phyloP scores from a whole-genome alignment of 35 echinoderm and acorn worm genomes.

The Amphiura filiformis region DNA sequence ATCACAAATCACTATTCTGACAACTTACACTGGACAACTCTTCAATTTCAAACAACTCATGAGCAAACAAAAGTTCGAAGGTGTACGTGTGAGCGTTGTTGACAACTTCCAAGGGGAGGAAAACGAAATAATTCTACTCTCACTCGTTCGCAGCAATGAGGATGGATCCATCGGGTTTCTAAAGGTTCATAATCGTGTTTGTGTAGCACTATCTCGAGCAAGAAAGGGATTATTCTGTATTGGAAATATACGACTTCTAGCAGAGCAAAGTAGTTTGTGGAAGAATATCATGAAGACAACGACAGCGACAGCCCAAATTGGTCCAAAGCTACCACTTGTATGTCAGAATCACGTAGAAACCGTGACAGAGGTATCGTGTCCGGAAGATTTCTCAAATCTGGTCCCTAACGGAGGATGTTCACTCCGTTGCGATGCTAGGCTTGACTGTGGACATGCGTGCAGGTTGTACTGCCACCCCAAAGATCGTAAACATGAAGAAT shows the following conservation, averaged over 20 bases:
- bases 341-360: slow-evolving; percentile 69
- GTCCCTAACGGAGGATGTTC: slow-evolving; percentile 74
- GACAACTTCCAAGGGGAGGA: slow-evolving; percentile 95
- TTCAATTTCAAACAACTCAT: slow-evolving; percentile 56
- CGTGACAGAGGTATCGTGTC: slow-evolving; percentile 6
- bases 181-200: slow-evolving; percentile 64
- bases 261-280: slow-evolving; percentile 53
- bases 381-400: slow-evolving; percentile 49
- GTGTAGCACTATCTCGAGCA: slow-evolving; percentile 89
- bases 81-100: slow-evolving; percentile 63
- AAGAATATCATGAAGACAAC: slow-evolving; percentile 39
- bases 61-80: slow-evolving; percentile 51
- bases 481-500: slow-evolving; percentile 49
- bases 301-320: slow-evolving; percentile 1
- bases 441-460: slow-evolving; percentile 81
- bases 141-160: slow-evolving; percentile 84
- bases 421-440: slow-evolving; percentile 40
- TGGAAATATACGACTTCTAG: slow-evolving; percentile 66
- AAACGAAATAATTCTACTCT: slow-evolving; percentile 95
- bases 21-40: slow-evolving; percentile 82
- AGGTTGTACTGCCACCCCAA: slow-evolving; percentile 62
- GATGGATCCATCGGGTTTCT: slow-evolving; percentile 73
- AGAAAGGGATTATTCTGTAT: slow-evolving; percentile 82
- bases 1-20: slow-evolving; percentile 80
- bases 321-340: slow-evolving; percentile 30